Base-by-base conservation (phyloP, 1,140 invertebrate species). In the Dreissena polymorpha region DNA sequence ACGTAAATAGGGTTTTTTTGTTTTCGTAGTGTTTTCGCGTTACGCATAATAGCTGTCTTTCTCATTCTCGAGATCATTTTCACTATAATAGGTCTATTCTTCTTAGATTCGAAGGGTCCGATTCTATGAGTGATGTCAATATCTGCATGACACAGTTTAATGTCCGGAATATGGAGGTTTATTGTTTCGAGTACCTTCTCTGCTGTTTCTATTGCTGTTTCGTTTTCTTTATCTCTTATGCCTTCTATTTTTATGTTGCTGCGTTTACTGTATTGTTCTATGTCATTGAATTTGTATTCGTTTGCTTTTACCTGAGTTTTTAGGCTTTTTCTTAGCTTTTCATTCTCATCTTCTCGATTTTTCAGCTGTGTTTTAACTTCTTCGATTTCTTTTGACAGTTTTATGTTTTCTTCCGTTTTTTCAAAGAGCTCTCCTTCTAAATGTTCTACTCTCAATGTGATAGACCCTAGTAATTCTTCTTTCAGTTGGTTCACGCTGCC, bases 211-310 rank as follows among this genome's bases (percentile, higher is more conserved):
- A 10, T 29, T 25, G 65, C 65, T 16, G n/a, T 68, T 25, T 23
- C 65, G 23, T n/a, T 63, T n/a, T 63, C 18, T 63, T 25, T 63
- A n/a, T 25, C 65, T 68, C 29, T 29, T 14, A 68, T 21, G n/a
- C 70, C 51, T 25, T 23, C 49, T n/a, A 53, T 72, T 14, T 23
- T 53, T 2, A 72, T 21, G 49, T 72, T 72, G 27, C 57, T 72
- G 14, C 27, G 10, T 55, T 53, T 53, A 55, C 25, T 27, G 51
- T 72, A 27, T 55, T 72, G 70, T 55, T 72, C 70, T 55, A 53
- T 18, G 7, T 72, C 70, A 72, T 72, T 72, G 27, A 55, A 51
- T 72, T 72, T 53, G 25, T 72, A 23, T n/a, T n/a, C n/a, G n/a
- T n/a, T n/a, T n/a, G n/a, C 14, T 21, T 72, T 72, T 72, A 10